Base-by-base conservation (phyloP, 2,888 invertebrate genomes). In the Drosophila tanythrix region DNA sequence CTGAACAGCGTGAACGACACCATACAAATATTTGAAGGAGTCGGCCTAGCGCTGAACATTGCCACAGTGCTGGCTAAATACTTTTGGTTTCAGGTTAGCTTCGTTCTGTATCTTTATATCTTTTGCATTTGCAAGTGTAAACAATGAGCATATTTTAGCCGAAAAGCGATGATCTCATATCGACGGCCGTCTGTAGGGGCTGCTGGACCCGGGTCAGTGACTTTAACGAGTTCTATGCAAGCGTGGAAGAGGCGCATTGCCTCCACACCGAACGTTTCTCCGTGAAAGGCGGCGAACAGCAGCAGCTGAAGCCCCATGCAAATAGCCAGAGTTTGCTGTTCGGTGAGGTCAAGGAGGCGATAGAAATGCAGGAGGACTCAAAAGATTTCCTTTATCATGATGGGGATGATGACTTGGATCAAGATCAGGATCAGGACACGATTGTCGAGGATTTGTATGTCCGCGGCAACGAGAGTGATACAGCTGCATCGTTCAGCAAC, bases 41-140 rank as follows among this genome's bases (percentile, higher is more conserved):
- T 84, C 31, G 92, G 92, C 3, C 52, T 77, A 5, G 83, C 91
- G 18, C 70, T 91, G 5, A 90, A 91, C 71, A 89, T 92, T n/a
- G 88, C 92, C 2, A 66, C 67, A 3, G 81, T 92, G 40, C 72
- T 93, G 31, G 80, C 82, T 40, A 92, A 93, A 75, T 90, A 93
- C 70, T 93, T 93, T 80, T 93, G 93, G 92, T 93, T 93, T 69
- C 90, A 92, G 90, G 93, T 92, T 82, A 33, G 59, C 3, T 11
- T 57, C n/a, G 10, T 27, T 21, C 7, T 46, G 18, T 33, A 18
- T 48, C 3, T 43, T 21, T 36, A 1, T n/a, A 29, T n/a, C 11
- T 27, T 46, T 50, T 11, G 4, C 6, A 18, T 25, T 11, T 33
- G 8, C 29, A 58, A 7, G 2, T 61, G 21, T 52, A 70, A 59